Evolutionary conservation across 2,888 invertebrate genomes (phyloP), one percentile per base, ranked within the genome.

Genomic region (Eretmocerus hayati): DNA sequence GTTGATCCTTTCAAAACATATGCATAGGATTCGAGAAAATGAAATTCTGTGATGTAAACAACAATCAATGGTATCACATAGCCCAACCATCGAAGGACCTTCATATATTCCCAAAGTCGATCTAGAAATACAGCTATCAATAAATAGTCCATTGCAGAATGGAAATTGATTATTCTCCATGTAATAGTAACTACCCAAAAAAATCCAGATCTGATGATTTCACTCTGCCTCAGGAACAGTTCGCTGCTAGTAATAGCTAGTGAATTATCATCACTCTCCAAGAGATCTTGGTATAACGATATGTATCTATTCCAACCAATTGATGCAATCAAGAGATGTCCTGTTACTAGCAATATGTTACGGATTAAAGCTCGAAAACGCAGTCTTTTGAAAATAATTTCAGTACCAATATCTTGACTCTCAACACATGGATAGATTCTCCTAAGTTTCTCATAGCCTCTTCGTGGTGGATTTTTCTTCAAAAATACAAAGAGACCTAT

Each of bases 261-360:
- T 0, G 65, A 53, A n/a, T 58, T 56, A 56, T 75, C 72, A 47
- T 78, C 78, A 22, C 80, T 78, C 62, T 90, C 89, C 26, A 90
- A 66, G 61, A 88, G 72, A 58, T 86, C 81, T 59, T 89, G 87
- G 63, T 88, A 90, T 5, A 85, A 71, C 40, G 84, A 84, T 58
- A 90, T 87, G 61, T 88, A 89, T 22, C 88, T 79, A 73, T 90
- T 90, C 90, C 90, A 90, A 8, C 84, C 83, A 45, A 84, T 73
- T 0, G 88, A 88, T 48, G 86, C 85, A 0, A 88, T 67, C 41
- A 87, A 64, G 65, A 90, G 75, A 65, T 87, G 88, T 1, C 83
- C 81, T 4, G 81, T 77, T 59, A 85, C 82, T 57, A 84, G 74
- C 15, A 81, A 72, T 19, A 87, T 68, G 48, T 83, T 83, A 58